Percentiles rank a stretch among this genome's conserved stretches.
Evolutionary conservation across 1,140 invertebrate genomes (phyloP).

Genomic region (Orussus abietinus): DNA sequence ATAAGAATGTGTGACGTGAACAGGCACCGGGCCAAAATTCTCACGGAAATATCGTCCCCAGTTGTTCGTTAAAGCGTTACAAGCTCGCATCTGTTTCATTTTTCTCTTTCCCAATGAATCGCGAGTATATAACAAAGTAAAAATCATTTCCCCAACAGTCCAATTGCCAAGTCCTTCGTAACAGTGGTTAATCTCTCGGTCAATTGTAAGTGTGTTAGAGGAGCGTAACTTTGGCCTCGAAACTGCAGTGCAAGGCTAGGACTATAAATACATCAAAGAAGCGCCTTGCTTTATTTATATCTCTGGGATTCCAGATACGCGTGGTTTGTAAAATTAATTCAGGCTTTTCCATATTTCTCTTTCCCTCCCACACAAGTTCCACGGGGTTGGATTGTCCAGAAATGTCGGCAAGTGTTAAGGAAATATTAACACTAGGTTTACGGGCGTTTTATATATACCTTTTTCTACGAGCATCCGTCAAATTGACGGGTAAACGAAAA

Average conservation of each 20-base stretch:
- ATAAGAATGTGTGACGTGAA: no score
- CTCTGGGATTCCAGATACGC: neutral
- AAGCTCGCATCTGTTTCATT: neutral
- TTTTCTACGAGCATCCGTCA: no score
- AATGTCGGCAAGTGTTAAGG: neutral
- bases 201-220: neutral
- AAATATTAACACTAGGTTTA: neutral
- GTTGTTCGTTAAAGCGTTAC: neutral
- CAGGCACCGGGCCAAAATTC: no score
- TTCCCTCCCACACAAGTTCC: neutral
- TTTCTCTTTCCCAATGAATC: neutral
- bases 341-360: no score
- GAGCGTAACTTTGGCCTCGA: neutral
- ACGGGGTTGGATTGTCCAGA: neutral
- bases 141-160: neutral
- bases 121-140: neutral
- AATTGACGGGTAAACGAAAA: no score
- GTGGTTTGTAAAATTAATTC: no score
- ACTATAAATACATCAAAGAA: neutral
- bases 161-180: neutral
- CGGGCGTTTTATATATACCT: no score
- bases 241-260: neutral
- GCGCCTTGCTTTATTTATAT: neutral
- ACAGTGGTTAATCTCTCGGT: neutral
- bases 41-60: neutral